phyloP scores from a whole-genome alignment of 2,797 vertebrate genomes.

The Phrynocephalus guinanensis region DNA sequence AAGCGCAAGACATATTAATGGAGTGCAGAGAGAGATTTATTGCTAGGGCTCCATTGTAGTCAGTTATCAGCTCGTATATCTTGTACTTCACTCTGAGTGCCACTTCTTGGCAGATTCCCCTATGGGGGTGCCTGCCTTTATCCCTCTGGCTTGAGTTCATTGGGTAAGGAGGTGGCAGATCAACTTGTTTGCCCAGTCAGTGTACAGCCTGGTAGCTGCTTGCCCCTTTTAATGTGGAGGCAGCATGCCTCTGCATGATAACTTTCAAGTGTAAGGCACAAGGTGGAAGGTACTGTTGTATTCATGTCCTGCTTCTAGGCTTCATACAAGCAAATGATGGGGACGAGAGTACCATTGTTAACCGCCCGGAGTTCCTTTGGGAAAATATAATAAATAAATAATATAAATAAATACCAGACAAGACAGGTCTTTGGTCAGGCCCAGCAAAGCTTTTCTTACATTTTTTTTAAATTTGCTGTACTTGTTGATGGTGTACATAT shows the following conservation, averaged over 20 bases:
- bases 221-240: neutral
- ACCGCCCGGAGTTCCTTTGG: no score
- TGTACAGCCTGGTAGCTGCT: neutral
- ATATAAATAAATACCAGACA: neutral
- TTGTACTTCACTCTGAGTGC: neutral
- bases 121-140: neutral
- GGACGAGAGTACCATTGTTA: neutral
- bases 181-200: neutral
- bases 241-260: neutral
- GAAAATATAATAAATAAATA: no score
- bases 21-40: slow-evolving; percentile 10
- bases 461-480: neutral
- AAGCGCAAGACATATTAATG: neutral
- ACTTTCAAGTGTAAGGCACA: neutral
- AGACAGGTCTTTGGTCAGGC: neutral
- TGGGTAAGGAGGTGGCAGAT: neutral
- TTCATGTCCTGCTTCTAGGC: neutral
- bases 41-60: neutral
- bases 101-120: neutral
- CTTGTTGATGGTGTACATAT: neutral
- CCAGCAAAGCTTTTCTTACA: neutral
- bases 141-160: neutral
- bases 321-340: neutral
- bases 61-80: neutral
- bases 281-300: neutral